A percentile compares a stretch with the other conserved stretches of the same genome.
phyloP scores from a whole-genome alignment of 1,140 invertebrate genomes.

The Pseudomyrmex pallidus region DNA sequence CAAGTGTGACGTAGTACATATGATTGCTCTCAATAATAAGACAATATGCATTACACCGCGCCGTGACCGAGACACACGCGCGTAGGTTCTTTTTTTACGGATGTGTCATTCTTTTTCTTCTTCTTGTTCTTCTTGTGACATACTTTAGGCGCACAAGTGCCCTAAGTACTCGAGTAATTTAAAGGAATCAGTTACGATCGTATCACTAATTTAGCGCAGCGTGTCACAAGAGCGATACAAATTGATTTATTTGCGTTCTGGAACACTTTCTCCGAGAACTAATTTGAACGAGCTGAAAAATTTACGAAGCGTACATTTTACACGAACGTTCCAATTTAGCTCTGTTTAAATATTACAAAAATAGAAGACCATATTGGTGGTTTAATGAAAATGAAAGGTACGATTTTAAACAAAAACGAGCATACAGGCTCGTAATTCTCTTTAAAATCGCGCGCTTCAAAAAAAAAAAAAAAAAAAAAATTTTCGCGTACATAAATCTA shows the following conservation, averaged over 20 bases:
- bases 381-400: not conserved
- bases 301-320: not conserved
- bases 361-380: not conserved
- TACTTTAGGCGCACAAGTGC: not conserved
- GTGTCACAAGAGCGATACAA: not conserved
- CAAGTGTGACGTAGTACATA: not conserved
- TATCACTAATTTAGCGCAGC: not conserved
- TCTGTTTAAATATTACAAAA: not conserved
- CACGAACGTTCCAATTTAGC: no score
- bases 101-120: conserved; percentile 35
- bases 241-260: conserved; percentile 8
- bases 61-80: not conserved
- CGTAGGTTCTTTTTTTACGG: conserved; percentile 28
- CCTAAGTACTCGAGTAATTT: conserved; percentile 29
- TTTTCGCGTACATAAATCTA: not conserved
- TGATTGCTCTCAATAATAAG: conserved; percentile 29
- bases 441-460: no score
- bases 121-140: not conserved
- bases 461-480: not conserved
- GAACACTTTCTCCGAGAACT: not conserved
- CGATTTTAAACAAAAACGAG: no score
- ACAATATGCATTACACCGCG: conserved; percentile 10
- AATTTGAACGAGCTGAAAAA: not conserved
- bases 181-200: not conserved
- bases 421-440: no score